A percentile compares a stretch with the other conserved stretches of the same genome.
Conservation (phyloP, 1,140 invertebrate genomes). For the Ceratina australensis region DNA sequence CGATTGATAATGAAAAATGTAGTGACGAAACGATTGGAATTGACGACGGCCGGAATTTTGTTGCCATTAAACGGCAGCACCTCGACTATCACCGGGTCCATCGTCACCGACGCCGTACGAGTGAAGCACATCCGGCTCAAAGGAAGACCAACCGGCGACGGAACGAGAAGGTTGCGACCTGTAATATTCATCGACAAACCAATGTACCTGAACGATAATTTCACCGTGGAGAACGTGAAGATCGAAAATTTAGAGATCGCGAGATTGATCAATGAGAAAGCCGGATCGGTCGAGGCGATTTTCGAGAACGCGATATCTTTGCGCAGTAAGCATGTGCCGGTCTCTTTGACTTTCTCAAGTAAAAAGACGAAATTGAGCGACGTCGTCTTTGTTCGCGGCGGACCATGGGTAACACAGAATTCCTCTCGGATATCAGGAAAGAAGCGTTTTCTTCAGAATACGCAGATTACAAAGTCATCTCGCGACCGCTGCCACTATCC, state of each 20-base stretch:
- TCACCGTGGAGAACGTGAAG: constrained; percentile 55
- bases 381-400: not conserved
- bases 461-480: constrained; percentile 48
- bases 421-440: constrained; percentile 54
- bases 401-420: too few relatives aligned
- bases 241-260: constrained; percentile 44
- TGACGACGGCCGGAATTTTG: constrained; percentile 48
- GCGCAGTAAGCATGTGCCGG: constrained; percentile 46
- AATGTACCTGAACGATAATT: constrained; percentile 43
- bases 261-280: constrained; percentile 55
- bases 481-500: constrained; percentile 47
- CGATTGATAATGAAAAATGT: constrained; percentile 32
- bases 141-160: constrained; percentile 57
- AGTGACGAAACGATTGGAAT: constrained; percentile 51
- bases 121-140: constrained; percentile 49
- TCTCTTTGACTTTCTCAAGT: constrained; percentile 54
- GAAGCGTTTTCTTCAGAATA: constrained; percentile 53
- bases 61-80: constrained; percentile 58
- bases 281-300: constrained; percentile 57
- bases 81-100: constrained; percentile 48
- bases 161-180: constrained; percentile 33
- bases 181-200: constrained; percentile 27
- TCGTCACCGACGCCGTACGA: constrained; percentile 54
- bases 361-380: constrained; percentile 39
- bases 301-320: constrained; percentile 56